Conservation (phyloP, 2,113 vertebrate species). For the Ictalurus punctatus region DNA sequence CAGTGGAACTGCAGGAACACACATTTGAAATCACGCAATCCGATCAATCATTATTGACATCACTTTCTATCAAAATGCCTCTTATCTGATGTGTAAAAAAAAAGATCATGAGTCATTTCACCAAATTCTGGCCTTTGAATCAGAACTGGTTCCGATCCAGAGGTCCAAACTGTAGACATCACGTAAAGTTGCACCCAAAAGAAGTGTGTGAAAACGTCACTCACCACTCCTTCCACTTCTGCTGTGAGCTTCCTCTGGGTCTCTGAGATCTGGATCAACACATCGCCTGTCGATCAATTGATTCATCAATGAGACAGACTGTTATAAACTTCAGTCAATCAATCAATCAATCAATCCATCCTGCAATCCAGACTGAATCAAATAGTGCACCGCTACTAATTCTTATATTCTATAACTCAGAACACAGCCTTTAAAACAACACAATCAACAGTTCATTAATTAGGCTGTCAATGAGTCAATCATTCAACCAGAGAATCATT, state of each 20-base stretch:
- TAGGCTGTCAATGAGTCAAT: background rate
- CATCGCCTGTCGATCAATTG: conserved; percentile 77
- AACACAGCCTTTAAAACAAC: background rate
- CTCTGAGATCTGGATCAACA: conserved; percentile 90
- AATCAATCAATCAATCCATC: background rate
- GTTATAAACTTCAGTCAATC: background rate
- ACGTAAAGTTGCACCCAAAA: background rate
- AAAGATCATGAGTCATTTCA: background rate
- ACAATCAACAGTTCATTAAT: background rate
- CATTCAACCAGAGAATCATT: background rate
- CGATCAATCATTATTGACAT: background rate
- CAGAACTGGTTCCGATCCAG: background rate
- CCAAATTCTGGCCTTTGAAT: background rate
- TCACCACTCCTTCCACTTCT: conserved; percentile 90
- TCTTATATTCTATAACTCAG: background rate
- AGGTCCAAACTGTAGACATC: background rate
- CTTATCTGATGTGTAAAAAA: background rate
- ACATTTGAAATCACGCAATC: background rate
- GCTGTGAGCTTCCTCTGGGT: conserved; percentile 85
- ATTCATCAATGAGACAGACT: background rate
- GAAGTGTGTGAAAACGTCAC: background rate
- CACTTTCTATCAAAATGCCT: background rate
- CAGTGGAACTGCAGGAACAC: conserved; percentile 81
- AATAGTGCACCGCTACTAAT: background rate
- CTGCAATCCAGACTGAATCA: background rate